These are phyloP conservation scores for Pitta sordida DNA, from an alignment of 2,113 vertebrate genomes.

Conservation along the genomic window DNA sequence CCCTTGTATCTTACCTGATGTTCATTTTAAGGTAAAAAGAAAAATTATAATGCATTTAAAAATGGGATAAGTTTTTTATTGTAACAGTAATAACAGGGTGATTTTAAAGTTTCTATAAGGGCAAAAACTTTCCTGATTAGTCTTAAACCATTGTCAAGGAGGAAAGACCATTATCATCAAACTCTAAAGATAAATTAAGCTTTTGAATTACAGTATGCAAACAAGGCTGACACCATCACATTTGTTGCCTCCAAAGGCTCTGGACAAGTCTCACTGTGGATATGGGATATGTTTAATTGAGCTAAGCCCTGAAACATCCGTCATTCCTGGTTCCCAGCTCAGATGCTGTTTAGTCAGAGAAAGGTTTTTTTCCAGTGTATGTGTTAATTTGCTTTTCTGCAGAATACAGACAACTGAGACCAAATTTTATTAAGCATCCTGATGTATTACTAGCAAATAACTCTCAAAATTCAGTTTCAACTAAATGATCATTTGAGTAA, in stretches of 20 bases:
- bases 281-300: background rate
- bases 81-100: background rate
- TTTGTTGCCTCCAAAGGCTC: background rate
- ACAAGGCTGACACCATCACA: background rate
- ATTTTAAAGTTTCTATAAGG: background rate
- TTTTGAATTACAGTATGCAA: background rate
- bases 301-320: background rate
- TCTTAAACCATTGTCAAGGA: background rate
- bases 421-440: background rate
- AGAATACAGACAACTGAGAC: background rate
- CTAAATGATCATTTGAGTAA: background rate
- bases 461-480: background rate
- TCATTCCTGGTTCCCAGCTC: background rate
- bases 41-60: background rate
- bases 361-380: background rate
- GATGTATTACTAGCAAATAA: background rate
- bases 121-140: background rate
- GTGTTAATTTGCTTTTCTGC: background rate
- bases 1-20: background rate
- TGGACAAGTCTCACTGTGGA: background rate
- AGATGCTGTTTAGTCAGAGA: background rate
- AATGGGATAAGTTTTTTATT: background rate
- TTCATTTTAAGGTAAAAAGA: background rate
- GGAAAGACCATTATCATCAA: background rate
- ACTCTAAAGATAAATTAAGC: background rate